Evolutionary conservation across 2,113 vertebrate species (phyloP).

Genomic region (Lutjanus erythropterus): DNA sequence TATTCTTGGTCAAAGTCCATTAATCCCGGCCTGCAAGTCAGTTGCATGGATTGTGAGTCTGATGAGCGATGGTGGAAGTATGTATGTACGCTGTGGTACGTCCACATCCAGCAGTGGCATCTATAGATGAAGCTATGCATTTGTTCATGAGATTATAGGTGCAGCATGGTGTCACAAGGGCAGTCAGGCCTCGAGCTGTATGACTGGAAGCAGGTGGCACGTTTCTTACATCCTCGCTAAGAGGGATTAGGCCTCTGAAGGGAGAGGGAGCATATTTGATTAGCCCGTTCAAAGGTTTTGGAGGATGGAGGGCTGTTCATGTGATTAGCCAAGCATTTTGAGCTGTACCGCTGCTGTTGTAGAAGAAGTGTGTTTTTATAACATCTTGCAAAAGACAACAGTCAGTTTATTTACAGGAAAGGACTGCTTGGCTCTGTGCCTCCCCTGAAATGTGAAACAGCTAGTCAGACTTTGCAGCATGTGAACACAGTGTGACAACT

Average conservation of each 20-base stretch:
- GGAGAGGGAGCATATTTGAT: slow-evolving; percentile 66
- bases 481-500: background rate
- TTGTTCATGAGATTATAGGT: slow-evolving; percentile 67
- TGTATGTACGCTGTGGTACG: background rate
- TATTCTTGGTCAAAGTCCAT: slow-evolving; percentile 26
- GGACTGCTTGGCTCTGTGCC: background rate
- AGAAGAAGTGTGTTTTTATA: slow-evolving; percentile 50
- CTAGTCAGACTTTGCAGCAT: background rate
- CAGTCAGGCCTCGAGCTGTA: slow-evolving; percentile 54
- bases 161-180: slow-evolving; percentile 70
- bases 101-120: slow-evolving; percentile 33
- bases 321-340: slow-evolving; percentile 71
- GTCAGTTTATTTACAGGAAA: slow-evolving; percentile 23
- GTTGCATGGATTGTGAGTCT: slow-evolving; percentile 27
- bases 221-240: slow-evolving; percentile 67
- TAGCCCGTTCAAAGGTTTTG: slow-evolving; percentile 58
- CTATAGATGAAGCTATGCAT: slow-evolving; percentile 57
- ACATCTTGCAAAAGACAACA: slow-evolving; percentile 51
- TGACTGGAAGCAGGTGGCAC: slow-evolving; percentile 74
- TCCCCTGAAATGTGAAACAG: slow-evolving; percentile 24
- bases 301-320: slow-evolving; percentile 46
- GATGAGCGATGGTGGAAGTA: background rate
- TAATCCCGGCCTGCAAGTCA: slow-evolving; percentile 47
- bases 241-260: slow-evolving; percentile 72
- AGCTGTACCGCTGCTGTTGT: slow-evolving; percentile 54